Percentiles rank a stretch among this genome's conserved stretches.
Conservation (phyloP, 1,140 invertebrate species). For the Holotrichia oblita region DNA sequence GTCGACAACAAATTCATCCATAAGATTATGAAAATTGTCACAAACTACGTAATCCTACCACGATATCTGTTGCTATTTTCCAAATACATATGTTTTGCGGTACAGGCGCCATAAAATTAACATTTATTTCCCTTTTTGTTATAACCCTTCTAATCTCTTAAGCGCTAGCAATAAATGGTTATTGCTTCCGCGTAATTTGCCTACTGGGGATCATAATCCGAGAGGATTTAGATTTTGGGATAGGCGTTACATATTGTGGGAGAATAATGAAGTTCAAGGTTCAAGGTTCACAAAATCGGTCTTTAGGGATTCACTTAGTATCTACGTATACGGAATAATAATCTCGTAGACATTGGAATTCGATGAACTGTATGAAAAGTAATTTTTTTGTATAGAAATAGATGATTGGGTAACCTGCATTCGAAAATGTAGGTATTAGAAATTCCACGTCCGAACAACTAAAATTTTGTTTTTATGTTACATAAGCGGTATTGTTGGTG, state of each 20-base stretch:
- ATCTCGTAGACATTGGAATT: too few species aligned
- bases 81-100: neutral
- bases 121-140: neutral
- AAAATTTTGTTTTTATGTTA: too few species aligned
- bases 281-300: neutral
- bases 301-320: neutral
- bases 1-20: too few species aligned
- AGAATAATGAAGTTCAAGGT: conserved; percentile 11
- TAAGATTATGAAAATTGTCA: too few species aligned
- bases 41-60: too few species aligned
- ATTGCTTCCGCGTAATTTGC: neutral
- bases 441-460: too few species aligned
- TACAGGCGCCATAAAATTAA: neutral
- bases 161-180: conserved; percentile 16
- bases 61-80: neutral
- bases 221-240: neutral
- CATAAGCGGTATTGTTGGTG: too few species aligned
- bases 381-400: too few species aligned
- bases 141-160: conserved; percentile 1
- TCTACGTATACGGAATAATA: neutral
- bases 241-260: neutral
- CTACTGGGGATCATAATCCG: neutral
- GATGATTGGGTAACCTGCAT: too few species aligned
- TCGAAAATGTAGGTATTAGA: too few species aligned
- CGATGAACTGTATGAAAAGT: too few species aligned